A percentile compares a stretch with the other conserved stretches of the same genome.
phyloP scores from a whole-genome alignment of 2,797 vertebrate genomes.

The Salarias fasciatus region DNA sequence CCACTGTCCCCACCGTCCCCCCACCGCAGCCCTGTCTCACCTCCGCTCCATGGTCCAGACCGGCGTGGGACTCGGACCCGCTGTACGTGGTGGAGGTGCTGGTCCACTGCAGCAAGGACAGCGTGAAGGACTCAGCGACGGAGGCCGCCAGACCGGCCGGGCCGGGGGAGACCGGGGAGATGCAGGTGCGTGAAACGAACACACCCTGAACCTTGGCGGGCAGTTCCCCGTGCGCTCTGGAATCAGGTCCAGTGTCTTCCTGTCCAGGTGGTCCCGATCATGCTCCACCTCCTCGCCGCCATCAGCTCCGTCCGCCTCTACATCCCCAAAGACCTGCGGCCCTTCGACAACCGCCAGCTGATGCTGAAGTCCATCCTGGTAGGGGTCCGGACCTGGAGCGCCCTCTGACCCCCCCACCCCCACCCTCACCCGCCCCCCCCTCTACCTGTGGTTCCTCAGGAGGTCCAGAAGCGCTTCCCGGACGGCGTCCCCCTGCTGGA shows the following conservation, averaged over 20 bases:
- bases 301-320: slow-evolving; percentile 97
- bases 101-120: slow-evolving; percentile 94
- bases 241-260: too few relatives aligned
- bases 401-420: too few relatives aligned
- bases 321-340: slow-evolving; percentile 95
- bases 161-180: slow-evolving; percentile 92
- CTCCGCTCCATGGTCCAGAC: too few relatives aligned
- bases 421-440: too few relatives aligned
- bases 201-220: too few relatives aligned
- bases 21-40: too few relatives aligned
- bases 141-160: slow-evolving; percentile 91
- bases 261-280: slow-evolving; percentile 92
- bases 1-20: too few relatives aligned
- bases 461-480: slow-evolving; percentile 97
- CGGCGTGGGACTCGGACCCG: slow-evolving; percentile 87
- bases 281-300: slow-evolving; percentile 92
- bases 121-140: slow-evolving; percentile 91
- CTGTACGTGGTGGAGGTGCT: slow-evolving; percentile 95
- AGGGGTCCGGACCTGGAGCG: too few relatives aligned
- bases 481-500: slow-evolving; percentile 94
- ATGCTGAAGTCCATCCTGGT: slow-evolving; percentile 97
- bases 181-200: slow-evolving; percentile 86
- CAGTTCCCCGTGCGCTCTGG: too few relatives aligned
- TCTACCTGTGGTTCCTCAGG: slow-evolving; percentile 82
- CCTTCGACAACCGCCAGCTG: slow-evolving; percentile 92